Evolutionary conservation across 2,797 vertebrate genomes (phyloP).

Genomic region (Denticeps clupeoides): DNA sequence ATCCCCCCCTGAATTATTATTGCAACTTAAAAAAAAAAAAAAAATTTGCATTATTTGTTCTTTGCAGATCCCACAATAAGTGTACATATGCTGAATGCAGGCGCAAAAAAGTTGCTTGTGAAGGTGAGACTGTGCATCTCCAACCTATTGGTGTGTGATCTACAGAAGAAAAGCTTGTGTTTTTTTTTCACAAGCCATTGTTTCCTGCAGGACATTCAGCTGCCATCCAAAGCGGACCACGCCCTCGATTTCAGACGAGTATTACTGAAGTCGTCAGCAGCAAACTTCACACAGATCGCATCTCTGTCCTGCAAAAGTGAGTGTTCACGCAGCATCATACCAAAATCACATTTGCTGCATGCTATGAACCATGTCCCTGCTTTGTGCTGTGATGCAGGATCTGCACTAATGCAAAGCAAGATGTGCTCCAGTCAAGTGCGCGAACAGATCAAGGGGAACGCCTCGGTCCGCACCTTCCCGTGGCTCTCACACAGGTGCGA

Average conservation of each 20-base stretch:
- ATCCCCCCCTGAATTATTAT: too few species aligned
- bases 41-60: constrained; percentile 5
- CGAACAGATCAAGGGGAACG: constrained; percentile 48
- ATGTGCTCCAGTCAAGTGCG: constrained; percentile 52
- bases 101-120: constrained; percentile 73
- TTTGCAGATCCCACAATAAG: constrained; percentile 64
- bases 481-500: constrained; percentile 66
- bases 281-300: constrained; percentile 84
- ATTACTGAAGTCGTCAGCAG: constrained; percentile 67
- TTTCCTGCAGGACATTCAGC: constrained; percentile 67
- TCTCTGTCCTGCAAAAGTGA: constrained; percentile 80
- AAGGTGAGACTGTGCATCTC: constrained; percentile 65
- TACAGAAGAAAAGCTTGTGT: neutral
- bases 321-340: too few species aligned
- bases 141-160: neutral
- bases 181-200: neutral
- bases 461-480: constrained; percentile 61
- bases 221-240: constrained; percentile 66
- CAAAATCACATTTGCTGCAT: too few species aligned
- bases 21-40: too few species aligned
- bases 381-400: constrained; percentile 43
- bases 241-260: constrained; percentile 69
- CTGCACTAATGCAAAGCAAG: constrained; percentile 47
- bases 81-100: constrained; percentile 84
- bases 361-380: too few species aligned